phyloP scores from a whole-genome alignment of 1,140 invertebrate species.

The Drosophila obscura region DNA sequence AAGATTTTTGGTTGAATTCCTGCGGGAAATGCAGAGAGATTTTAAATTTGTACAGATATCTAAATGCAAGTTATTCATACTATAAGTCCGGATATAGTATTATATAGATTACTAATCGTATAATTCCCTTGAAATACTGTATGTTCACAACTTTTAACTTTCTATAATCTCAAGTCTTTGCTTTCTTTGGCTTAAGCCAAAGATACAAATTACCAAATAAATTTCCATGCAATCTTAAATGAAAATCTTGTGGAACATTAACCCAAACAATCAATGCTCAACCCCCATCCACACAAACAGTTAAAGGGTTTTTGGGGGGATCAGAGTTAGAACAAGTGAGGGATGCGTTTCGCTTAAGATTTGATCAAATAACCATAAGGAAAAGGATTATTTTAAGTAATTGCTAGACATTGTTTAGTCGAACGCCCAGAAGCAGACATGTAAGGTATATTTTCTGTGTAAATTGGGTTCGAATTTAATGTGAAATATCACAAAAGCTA shows the following conservation, averaged over 20 bases:
- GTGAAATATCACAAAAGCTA: slow-evolving; percentile 41
- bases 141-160: background rate
- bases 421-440: slow-evolving; percentile 8
- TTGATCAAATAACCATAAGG: slow-evolving; percentile 70
- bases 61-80: no score
- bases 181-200: background rate
- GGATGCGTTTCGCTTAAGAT: slow-evolving; percentile 59
- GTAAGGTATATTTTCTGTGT: slow-evolving; percentile 13
- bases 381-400: slow-evolving; percentile 82
- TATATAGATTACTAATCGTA: background rate
- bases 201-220: slow-evolving; percentile 39
- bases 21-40: no score
- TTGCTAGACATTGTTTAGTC: slow-evolving; percentile 66
- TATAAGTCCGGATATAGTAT: no score
- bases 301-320: slow-evolving; percentile 52
- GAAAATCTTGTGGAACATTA: slow-evolving; percentile 58
- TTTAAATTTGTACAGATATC: no score
- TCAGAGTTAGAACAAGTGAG: slow-evolving; percentile 31
- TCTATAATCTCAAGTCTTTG: background rate
- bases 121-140: background rate
- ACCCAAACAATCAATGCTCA: slow-evolving; percentile 38
- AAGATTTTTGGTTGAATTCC: no score
- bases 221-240: slow-evolving; percentile 64
- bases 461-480: slow-evolving; percentile 46
- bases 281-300: slow-evolving; percentile 41